Base-by-base conservation (phyloP, 2,888 invertebrate species). In the Taphrorychus bicolor region DNA sequence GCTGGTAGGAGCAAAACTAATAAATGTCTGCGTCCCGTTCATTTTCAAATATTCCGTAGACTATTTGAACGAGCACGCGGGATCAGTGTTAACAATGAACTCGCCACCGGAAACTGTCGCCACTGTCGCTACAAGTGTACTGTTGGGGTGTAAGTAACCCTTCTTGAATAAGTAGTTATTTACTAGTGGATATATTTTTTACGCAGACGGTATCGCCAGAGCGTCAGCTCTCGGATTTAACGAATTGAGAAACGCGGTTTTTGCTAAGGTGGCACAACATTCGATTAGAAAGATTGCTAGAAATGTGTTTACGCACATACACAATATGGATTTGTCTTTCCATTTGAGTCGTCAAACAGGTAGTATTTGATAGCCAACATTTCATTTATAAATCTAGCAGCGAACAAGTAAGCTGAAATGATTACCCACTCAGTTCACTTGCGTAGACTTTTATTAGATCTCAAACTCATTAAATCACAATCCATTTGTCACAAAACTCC, bases 181-280 rank as follows among this genome's bases (percentile, higher is more conserved):
- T n/a, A n/a, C n/a, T n/a, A n/a, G n/a, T n/a, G n/a, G n/a, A n/a
- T n/a, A n/a, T n/a, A n/a, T n/a, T n/a, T n/a, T n/a, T n/a, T n/a
- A n/a, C n/a, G 49, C 80, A 98, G 98, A 99, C 86, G 99, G 98
- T 66, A 83, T 95, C 68, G 97, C 98, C 0, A 87, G 98, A 73
- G 92, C 92, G 2, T 91, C 95, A 53, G 91, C 98, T 1, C 91
- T 96, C 0, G 93, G 92, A 18, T 95, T 98, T 82, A 98, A 97
- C 83, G 99, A 99, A 84, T 82, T 99, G 16, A 85, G 98, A 32
- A 99, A 98, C 85, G 98, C 98, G 0, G 96, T 99, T 51, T 99
- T 99, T 84, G 97, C 97, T 1, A 92, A 90, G 80, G 99, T 99
- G 4, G 97, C 99, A 0, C 98, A 99, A 80, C 93, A 95, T 83